A percentile compares a stretch with the other conserved stretches of the same genome.
Evolutionary conservation across 1,140 invertebrate genomes (phyloP).

Genomic region (Monomorium pharaonis): DNA sequence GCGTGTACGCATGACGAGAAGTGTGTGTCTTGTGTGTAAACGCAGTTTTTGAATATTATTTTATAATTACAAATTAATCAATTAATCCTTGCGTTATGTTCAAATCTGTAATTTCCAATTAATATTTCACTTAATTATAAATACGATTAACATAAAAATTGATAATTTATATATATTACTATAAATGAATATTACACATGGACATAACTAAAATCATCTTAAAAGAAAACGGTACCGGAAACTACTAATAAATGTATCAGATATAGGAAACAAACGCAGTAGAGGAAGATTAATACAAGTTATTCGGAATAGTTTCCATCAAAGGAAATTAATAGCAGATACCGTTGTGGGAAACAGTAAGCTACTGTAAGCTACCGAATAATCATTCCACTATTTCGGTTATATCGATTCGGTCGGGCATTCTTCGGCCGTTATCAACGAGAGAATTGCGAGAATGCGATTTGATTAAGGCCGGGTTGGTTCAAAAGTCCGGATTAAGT

Average conservation of each 20-base stretch:
- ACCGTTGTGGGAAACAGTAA: slow-evolving; percentile 1
- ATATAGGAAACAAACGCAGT: background rate
- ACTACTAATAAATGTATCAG: background rate
- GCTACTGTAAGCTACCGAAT: slow-evolving; percentile 24
- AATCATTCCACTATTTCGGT: slow-evolving; percentile 30
- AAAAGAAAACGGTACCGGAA: background rate
- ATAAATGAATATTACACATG: background rate
- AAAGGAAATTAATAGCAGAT: slow-evolving; percentile 36
- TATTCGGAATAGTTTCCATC: slow-evolving; percentile 41
- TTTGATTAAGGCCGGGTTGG: slow-evolving; percentile 4
- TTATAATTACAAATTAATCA: background rate
- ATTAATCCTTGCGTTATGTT: background rate
- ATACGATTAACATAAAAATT: background rate
- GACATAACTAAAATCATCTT: background rate
- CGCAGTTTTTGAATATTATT: background rate
- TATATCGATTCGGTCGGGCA: background rate
- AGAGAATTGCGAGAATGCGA: slow-evolving; percentile 33
- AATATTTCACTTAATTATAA: background rate
- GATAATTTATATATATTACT: background rate
- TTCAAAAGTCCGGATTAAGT: background rate
- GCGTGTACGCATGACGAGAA: no score
- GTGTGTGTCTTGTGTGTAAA: background rate
- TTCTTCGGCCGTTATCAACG: slow-evolving; percentile 5
- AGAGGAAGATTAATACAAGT: slow-evolving; percentile 12
- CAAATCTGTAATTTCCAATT: no score